Conservation (phyloP, 2,888 invertebrate genomes). For the Thecophora atra region DNA sequence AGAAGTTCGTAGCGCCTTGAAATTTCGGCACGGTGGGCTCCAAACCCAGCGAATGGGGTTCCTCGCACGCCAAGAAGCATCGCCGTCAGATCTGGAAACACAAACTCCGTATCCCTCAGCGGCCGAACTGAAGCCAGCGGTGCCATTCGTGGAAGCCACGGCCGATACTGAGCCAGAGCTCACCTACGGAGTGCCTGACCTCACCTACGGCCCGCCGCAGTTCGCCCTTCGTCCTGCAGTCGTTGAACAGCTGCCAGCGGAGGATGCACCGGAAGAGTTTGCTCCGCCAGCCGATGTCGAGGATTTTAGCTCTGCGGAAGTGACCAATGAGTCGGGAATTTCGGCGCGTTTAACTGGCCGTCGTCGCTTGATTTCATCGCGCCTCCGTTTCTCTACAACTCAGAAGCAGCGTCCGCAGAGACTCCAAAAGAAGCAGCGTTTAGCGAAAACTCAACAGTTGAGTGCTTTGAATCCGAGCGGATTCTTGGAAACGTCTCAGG, state of each 20-base stretch:
- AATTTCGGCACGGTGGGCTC: slow-evolving; percentile 40
- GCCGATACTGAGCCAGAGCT: slow-evolving; percentile 48
- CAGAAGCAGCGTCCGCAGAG: slow-evolving; percentile 34
- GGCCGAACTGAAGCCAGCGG: slow-evolving; percentile 54
- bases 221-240: slow-evolving; percentile 35
- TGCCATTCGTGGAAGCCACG: slow-evolving; percentile 49
- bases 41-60: slow-evolving; percentile 45
- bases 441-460: slow-evolving; percentile 42
- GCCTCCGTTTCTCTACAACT: slow-evolving; percentile 45
- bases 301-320: slow-evolving; percentile 45
- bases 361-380: slow-evolving; percentile 44
- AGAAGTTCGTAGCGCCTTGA: slow-evolving; percentile 36
- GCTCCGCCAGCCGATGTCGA: slow-evolving; percentile 47
- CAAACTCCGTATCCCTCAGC: slow-evolving; percentile 57
- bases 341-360: slow-evolving; percentile 47
- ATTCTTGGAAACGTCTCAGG: too few species aligned
- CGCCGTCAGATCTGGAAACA: slow-evolving; percentile 8
- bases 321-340: slow-evolving; percentile 19
- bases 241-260: slow-evolving; percentile 42
- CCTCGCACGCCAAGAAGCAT: slow-evolving; percentile 48
- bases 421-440: slow-evolving; percentile 36
- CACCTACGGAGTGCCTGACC: slow-evolving; percentile 54
- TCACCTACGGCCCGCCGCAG: slow-evolving; percentile 49
- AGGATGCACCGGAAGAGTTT: slow-evolving; percentile 45
- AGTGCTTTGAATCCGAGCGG: slow-evolving; percentile 33